phyloP scores from a whole-genome alignment of 1,140 invertebrate genomes.

The Solenopsis fugax region DNA sequence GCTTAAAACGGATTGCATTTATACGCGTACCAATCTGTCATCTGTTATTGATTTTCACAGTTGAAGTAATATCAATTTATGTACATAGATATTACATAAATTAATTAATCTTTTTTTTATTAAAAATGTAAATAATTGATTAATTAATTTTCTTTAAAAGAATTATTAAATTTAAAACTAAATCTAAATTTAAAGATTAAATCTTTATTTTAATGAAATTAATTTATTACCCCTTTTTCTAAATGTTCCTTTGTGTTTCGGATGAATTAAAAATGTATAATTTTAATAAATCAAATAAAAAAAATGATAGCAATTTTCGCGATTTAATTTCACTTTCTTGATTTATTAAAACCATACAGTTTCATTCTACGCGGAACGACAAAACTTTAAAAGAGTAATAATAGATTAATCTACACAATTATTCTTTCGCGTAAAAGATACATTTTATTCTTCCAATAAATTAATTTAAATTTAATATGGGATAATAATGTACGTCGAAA shows the following conservation, averaged over 20 bases:
- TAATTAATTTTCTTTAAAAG: not conserved
- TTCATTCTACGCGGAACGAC: not conserved
- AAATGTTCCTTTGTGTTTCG: not conserved
- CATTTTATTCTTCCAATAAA: not conserved
- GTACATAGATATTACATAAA: not conserved
- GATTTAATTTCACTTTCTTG: not conserved
- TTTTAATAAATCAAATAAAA: conserved; percentile 5
- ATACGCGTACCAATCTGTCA: not conserved
- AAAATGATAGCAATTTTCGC: not conserved
- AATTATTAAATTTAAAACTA: not conserved
- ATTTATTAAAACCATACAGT: not conserved
- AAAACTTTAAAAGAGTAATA: not conserved
- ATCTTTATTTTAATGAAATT: not conserved
- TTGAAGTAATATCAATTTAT: not conserved
- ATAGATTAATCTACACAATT: conserved; percentile 4
- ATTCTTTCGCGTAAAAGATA: not conserved
- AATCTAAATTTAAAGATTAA: not conserved
- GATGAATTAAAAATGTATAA: not conserved
- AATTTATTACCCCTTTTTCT: not conserved
- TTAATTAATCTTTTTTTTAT: not conserved
- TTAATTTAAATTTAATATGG: conserved; percentile 3
- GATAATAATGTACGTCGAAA: not conserved
- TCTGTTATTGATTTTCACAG: conserved; percentile 1
- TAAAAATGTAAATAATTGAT: not conserved
- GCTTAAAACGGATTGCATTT: not conserved